These are phyloP conservation scores for Gallinago nigripennis DNA, from an alignment of 2,797 vertebrate species.

Conservation along the genomic window DNA sequence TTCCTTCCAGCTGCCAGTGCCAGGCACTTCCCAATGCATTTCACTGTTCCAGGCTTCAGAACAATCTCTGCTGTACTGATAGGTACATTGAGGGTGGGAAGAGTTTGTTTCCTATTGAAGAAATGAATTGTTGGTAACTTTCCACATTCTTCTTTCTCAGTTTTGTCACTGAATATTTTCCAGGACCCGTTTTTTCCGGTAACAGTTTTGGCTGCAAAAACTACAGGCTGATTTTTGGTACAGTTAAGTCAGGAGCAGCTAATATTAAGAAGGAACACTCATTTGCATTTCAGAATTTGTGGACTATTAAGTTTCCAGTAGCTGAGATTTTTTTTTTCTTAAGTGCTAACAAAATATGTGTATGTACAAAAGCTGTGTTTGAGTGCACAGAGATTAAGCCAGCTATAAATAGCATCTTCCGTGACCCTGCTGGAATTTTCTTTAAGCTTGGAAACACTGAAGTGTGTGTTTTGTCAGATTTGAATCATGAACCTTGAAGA, in stretches of 20 bases:
- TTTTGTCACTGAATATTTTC: slow-evolving; percentile 63
- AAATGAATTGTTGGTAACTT: slow-evolving; percentile 44
- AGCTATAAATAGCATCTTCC: slow-evolving; percentile 64
- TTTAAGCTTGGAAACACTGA: slow-evolving; percentile 77
- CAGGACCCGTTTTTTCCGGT: not conserved
- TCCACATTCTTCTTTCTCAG: not conserved
- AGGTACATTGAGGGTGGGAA: not conserved
- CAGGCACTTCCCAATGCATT: rapidly evolving
- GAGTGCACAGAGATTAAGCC: slow-evolving; percentile 45
- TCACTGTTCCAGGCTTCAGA: not conserved
- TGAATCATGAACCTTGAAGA: slow-evolving; percentile 75
- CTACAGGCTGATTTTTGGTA: not conserved
- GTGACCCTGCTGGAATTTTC: slow-evolving; percentile 74
- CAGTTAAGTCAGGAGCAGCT: slow-evolving; percentile 19
- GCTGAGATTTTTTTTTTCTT: not conserved
- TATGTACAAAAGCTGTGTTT: slow-evolving; percentile 60
- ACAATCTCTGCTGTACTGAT: not conserved
- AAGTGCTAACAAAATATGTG: slow-evolving; percentile 32
- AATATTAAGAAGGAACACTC: not conserved
- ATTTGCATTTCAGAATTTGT: slow-evolving; percentile 5
- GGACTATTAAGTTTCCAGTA: not conserved
- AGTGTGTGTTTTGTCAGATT: slow-evolving; percentile 75
- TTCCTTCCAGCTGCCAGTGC: not conserved
- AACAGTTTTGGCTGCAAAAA: slow-evolving; percentile 2
- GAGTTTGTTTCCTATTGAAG: slow-evolving; percentile 16